phyloP scores from a whole-genome alignment of 2,888 invertebrate species.

The Leptinotarsa tumamoca region DNA sequence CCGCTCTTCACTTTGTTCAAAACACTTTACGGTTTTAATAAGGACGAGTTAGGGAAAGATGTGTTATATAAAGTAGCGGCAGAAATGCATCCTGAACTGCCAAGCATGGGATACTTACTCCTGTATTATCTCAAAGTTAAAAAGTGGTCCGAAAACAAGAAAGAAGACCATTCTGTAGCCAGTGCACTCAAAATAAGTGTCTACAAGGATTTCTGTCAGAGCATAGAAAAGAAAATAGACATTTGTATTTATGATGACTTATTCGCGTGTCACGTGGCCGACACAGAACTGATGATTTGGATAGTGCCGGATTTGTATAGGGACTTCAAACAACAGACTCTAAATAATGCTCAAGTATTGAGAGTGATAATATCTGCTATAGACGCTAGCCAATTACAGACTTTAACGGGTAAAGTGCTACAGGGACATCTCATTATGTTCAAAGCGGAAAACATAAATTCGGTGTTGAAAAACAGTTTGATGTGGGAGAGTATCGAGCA shows the following conservation, averaged over 20 bases:
- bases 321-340: slow-evolving; percentile 87
- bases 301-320: slow-evolving; percentile 92
- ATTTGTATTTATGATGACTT: slow-evolving; percentile 84
- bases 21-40: slow-evolving; percentile 77
- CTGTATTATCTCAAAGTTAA: slow-evolving; percentile 91
- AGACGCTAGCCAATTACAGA: slow-evolving; percentile 90
- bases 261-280: slow-evolving; percentile 88
- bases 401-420: slow-evolving; percentile 88
- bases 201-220: slow-evolving; percentile 90
- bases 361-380: slow-evolving; percentile 91
- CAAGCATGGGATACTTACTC: slow-evolving; percentile 84
- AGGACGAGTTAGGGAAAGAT: slow-evolving; percentile 83
- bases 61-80: slow-evolving; percentile 80
- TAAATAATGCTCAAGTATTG: slow-evolving; percentile 89
- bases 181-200: slow-evolving; percentile 83
- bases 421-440: slow-evolving; percentile 79
- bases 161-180: slow-evolving; percentile 65
- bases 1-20: slow-evolving; percentile 89
- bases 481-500: slow-evolving; percentile 98
- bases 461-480: slow-evolving; percentile 84
- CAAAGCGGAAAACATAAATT: slow-evolving; percentile 80
- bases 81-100: slow-evolving; percentile 80
- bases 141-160: slow-evolving; percentile 70
- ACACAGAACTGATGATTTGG: slow-evolving; percentile 90
- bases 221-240: slow-evolving; percentile 78